Base-by-base conservation (phyloP, 64 coral and sea anemone genomes). In the Hydrozoanthus tunicans region DNA sequence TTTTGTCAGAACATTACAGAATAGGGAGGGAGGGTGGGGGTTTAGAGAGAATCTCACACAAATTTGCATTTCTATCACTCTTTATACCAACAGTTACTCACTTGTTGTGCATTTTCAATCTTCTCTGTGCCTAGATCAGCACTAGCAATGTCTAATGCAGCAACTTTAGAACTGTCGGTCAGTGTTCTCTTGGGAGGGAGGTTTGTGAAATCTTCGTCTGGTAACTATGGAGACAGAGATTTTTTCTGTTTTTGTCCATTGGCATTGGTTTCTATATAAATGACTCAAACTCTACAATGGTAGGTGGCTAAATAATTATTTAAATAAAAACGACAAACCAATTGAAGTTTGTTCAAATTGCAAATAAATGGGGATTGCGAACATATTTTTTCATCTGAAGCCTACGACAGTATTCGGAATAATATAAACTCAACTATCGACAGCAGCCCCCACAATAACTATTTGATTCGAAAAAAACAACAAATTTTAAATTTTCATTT, bases 101-200 rank as follows among this genome's bases (percentile, higher is more conserved):
- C 97, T 94, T 99, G 97, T 26, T 99, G 97, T 43, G 97, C 94
- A 99, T 99, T 99, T 79, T 99, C 97, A n/a, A 99, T 95, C 77
- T 99, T 99, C 77, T 95, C 97, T 78, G 94, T 91, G 73, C 97
- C 97, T 52, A 99, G 79, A 77, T 99, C 97, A 84, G 96, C 24
- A 66, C 90, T 70, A 23, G 97, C 84, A 60, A 96, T 99, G 51
- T 96, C 97, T 23, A 99, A 17, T 51, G 82, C 91, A 17, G 79
- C 77, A 64, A 83, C 89, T 89, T 92, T 95, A 58, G 94, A 94
- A 69, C 65, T 92, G 11, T 95, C 97, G 90, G 83, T 84, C 58
- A 96, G 26, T 57, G 75, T 78, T 78, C 94, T 88, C 58, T 99
- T 99, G 62, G 97, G 72, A n/a, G 97, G 94, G 6, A 99, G 57